These are phyloP conservation scores for Halictus quadricinctus DNA, from an alignment of 2,888 invertebrate genomes.

Conservation along the genomic window DNA sequence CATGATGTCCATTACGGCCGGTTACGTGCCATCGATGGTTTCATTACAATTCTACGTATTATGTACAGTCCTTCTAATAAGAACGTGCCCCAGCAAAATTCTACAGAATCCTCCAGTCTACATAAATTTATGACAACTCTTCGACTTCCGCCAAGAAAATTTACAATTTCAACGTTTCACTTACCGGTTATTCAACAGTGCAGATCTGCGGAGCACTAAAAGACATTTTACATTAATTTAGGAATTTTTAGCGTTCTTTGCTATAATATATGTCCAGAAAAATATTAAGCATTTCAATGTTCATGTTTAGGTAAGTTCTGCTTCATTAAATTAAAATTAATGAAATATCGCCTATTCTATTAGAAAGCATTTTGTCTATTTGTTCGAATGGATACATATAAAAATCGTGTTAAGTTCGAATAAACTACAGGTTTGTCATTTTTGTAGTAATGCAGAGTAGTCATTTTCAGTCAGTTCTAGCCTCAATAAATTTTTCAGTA, in stretches of 20 bases:
- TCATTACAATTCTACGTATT: slow-evolving; percentile 8
- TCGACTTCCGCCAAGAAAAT: background rate
- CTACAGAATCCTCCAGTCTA: background rate
- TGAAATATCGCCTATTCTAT: too few relatives aligned
- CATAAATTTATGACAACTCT: background rate
- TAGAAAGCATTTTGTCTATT: too few relatives aligned
- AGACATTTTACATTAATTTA: background rate
- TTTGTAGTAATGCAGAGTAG: too few relatives aligned
- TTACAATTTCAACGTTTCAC: background rate
- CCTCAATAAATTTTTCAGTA: too few relatives aligned
- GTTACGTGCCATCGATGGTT: slow-evolving; percentile 9
- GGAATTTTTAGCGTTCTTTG: background rate
- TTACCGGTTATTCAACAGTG: background rate
- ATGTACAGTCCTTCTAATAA: background rate
- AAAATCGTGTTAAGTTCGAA: too few relatives aligned
- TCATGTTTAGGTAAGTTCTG: too few relatives aligned
- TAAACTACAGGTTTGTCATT: too few relatives aligned
- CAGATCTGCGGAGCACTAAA: background rate
- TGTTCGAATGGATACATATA: too few relatives aligned
- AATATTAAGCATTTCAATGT: too few relatives aligned
- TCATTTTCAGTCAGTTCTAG: too few relatives aligned
- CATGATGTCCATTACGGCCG: slow-evolving; percentile 12
- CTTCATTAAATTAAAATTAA: background rate
- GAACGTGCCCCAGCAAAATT: background rate
- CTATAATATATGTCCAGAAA: too few relatives aligned